Base-by-base conservation (phyloP, 2,888 invertebrate genomes). In the Torymus aiolomorphi region DNA sequence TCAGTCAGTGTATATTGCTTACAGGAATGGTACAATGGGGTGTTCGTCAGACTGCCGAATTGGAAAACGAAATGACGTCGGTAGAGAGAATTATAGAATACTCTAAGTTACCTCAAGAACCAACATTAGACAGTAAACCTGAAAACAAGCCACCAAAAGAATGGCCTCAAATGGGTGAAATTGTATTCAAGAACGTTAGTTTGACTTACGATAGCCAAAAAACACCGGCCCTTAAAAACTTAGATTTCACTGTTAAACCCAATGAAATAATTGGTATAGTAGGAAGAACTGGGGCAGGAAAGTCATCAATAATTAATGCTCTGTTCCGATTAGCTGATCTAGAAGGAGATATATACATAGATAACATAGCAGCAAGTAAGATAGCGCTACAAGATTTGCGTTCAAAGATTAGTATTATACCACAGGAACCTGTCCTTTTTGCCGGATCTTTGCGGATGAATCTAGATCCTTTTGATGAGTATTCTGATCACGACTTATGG, bases 51-150 rank as follows among this genome's bases (percentile, higher is more conserved):
- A 94, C 94, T 65, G 94, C 94, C 0, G 94, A 95, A 87, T 84
- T 93, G 49, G 93, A 93, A 84, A 94, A 93, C 84, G 92, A 92
- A 81, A 92, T 93, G 92, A 93, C 92, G 0, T 92, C 93, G 0
- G 94, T 95, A 0, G 97, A 97, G 88, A 92, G 97, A 84, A 94
- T 84, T 1, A 85, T 96, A 11, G 97, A 97, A 86, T 98, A 82
- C 13, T 71, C 80, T 12, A 73, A 42, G 13, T 24, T 82, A 24
- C 59, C 77, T 2, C 18, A 56, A 2, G 80, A 82, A n/a, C 51
- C 54, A 0, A 91, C 92, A 0, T 86, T 93, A 42, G 86, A 87
- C 1, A 83, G 82, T 13, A 72, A 51, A 5, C 80, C 84, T 0
- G 89, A 92, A 87, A 86, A 86, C 3, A 85, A 89, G 66, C 92